A percentile compares a stretch with the other conserved stretches of the same genome.
These are phyloP conservation scores for Eulimnadia texana DNA, from an alignment of 1,140 invertebrate species.

Conservation along the genomic window DNA sequence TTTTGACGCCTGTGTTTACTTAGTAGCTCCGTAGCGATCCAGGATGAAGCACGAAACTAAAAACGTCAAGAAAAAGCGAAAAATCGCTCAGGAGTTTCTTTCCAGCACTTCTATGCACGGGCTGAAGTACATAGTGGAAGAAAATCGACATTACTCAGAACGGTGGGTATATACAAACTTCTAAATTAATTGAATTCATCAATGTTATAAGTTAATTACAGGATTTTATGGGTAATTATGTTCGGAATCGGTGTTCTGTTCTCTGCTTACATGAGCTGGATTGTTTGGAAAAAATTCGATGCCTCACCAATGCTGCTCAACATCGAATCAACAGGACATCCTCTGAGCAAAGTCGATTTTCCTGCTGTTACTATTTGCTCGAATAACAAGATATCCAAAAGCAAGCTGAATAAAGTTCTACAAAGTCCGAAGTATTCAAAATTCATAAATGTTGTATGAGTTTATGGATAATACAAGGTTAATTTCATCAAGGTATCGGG, in stretches of 20 bases:
- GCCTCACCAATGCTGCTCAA: slow-evolving; percentile 6
- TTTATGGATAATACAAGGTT: background rate
- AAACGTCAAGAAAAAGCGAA: background rate
- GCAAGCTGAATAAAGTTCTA: background rate
- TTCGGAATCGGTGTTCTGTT: slow-evolving; percentile 9
- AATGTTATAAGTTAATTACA: background rate
- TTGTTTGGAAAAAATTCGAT: slow-evolving; percentile 9
- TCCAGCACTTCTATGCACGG: slow-evolving; percentile 16
- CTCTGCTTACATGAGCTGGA: slow-evolving; percentile 6
- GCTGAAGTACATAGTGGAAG: slow-evolving; percentile 16
- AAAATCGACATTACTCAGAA: slow-evolving; percentile 9
- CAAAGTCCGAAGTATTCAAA: background rate
- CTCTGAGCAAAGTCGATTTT: slow-evolving; percentile 14
- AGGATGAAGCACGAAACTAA: background rate
- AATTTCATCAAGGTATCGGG: background rate
- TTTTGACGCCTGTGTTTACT: no score
- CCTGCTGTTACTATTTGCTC: slow-evolving; percentile 18
- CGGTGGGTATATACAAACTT: background rate
- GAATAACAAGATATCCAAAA: slow-evolving; percentile 13
- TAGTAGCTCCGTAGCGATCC: no score
- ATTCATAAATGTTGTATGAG: background rate
- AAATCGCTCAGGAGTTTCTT: slow-evolving; percentile 13
- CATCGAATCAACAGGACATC: slow-evolving; percentile 9
- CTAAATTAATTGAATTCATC: background rate
- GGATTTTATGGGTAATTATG: slow-evolving; percentile 5